Evolutionary conservation across 2,888 invertebrate species (phyloP).

Genomic region (Phaedon cochleariae): DNA sequence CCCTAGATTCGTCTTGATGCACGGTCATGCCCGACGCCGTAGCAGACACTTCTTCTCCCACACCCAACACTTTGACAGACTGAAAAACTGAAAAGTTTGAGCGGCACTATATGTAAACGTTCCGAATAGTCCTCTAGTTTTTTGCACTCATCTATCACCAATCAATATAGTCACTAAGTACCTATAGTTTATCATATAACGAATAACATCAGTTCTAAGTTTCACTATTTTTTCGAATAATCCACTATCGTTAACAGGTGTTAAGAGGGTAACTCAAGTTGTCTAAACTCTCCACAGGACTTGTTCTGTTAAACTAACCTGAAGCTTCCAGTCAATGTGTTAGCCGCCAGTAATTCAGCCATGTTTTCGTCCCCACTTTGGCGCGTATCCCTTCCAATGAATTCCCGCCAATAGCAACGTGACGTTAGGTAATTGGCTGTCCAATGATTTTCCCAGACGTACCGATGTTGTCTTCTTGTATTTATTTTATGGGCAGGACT

Average conservation of each 20-base stretch:
- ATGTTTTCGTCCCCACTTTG: constrained; percentile 58
- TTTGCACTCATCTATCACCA: constrained; percentile 13
- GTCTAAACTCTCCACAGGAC: constrained; percentile 49
- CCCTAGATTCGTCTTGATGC: constrained; percentile 61
- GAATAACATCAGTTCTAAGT: no score
- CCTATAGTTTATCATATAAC: no score
- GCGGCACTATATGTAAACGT: background rate
- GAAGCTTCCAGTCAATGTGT: constrained; percentile 44
- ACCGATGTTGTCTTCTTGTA: constrained; percentile 53
- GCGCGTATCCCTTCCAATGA: constrained; percentile 44
- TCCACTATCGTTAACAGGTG: constrained; percentile 46
- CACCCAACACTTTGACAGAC: constrained; percentile 58
- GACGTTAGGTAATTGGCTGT: constrained; percentile 50
- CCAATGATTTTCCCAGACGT: constrained; percentile 58
- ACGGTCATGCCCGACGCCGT: constrained; percentile 64
- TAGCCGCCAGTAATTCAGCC: constrained; percentile 61
- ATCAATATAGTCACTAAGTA: background rate
- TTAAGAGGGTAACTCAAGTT: constrained; percentile 23
- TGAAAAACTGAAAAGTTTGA: constrained; percentile 18
- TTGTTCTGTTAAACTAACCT: constrained; percentile 58
- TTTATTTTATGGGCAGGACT: constrained; percentile 62
- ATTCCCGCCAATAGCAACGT: constrained; percentile 50
- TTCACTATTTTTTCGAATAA: no score
- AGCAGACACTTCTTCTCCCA: constrained; percentile 57
- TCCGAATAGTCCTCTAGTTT: constrained; percentile 11